Evolutionary conservation across 2,888 invertebrate genomes (phyloP).

Genomic region (Diabrotica balteata): DNA sequence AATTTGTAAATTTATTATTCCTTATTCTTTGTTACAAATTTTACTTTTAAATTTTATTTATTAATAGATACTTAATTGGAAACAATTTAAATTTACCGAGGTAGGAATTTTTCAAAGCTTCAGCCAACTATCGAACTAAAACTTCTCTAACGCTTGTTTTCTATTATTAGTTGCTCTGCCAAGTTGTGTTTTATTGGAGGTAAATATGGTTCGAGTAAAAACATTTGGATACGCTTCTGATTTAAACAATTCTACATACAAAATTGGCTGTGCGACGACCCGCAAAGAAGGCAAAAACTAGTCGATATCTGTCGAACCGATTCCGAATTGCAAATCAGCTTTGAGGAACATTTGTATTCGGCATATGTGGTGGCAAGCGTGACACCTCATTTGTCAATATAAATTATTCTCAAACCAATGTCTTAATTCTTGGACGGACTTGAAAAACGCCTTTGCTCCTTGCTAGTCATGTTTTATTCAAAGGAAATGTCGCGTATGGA

Average conservation of each 20-base stretch:
- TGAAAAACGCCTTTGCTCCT: conserved; percentile 38
- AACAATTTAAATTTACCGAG: too few relatives aligned
- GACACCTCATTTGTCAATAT: conserved; percentile 61
- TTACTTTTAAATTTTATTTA: too few relatives aligned
- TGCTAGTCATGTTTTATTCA: conserved; percentile 41
- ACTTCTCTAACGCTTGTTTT: too few relatives aligned
- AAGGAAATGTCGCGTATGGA: conserved; percentile 30
- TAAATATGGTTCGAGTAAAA: neutral
- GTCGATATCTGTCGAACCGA: conserved; percentile 44
- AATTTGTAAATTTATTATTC: too few relatives aligned
- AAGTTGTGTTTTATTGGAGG: too few relatives aligned
- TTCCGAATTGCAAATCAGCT: conserved; percentile 58
- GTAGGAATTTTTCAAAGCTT: too few relatives aligned
- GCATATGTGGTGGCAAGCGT: conserved; percentile 56
- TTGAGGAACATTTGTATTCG: conserved; percentile 59
- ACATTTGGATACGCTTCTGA: conserved; percentile 16
- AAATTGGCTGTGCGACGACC: conserved; percentile 12
- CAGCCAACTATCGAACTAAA: too few relatives aligned
- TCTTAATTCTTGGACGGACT: conserved; percentile 51
- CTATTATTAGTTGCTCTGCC: too few relatives aligned
- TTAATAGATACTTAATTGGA: too few relatives aligned
- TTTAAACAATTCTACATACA: conserved; percentile 3
- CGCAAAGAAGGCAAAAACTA: conserved; percentile 49
- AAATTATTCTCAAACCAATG: conserved; percentile 56
- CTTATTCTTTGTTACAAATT: too few relatives aligned